These are phyloP conservation scores for Tolypeutes matacus DNA, from an alignment of 2,797 vertebrate genomes.

Conservation along the genomic window DNA sequence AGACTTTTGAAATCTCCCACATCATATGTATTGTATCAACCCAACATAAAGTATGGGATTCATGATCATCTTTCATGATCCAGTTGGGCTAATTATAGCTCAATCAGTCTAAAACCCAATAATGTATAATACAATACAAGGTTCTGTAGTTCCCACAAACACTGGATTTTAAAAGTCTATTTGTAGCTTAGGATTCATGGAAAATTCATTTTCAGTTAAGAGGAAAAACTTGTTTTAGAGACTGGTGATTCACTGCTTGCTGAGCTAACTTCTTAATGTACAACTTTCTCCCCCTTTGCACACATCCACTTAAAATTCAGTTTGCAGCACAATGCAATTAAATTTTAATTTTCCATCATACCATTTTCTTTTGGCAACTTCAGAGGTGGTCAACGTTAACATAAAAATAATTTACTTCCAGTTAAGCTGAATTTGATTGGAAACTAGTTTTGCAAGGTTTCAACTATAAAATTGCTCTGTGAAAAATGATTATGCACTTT, in stretches of 20 bases:
- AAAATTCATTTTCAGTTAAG: conserved; percentile 51
- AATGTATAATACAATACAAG: not conserved
- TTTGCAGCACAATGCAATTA: conserved; percentile 68
- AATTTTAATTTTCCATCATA: conserved; percentile 67
- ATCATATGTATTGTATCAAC: not conserved
- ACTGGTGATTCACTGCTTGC: not conserved
- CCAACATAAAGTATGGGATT: not conserved
- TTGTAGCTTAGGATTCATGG: conserved; percentile 27
- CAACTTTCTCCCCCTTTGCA: not conserved
- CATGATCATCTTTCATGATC: not conserved
- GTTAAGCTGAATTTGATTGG: conserved; percentile 56
- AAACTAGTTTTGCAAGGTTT: conserved; percentile 48
- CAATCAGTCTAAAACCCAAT: not conserved
- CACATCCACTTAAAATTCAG: conserved; percentile 67
- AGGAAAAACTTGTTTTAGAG: conserved; percentile 2
- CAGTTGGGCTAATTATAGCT: conserved; percentile 38
- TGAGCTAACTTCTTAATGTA: not conserved
- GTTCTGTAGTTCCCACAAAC: not conserved
- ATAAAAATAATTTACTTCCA: conserved; percentile 73
- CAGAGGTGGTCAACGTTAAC: conserved; percentile 67
- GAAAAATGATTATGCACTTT: conserved; percentile 44
- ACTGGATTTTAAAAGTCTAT: conserved; percentile 13
- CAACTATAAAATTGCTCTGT: conserved; percentile 46
- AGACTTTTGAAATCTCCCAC: not conserved
- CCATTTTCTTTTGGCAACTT: conserved; percentile 69